These are phyloP conservation scores for Eilema sororculum DNA, from an alignment of 2,888 invertebrate species.

Conservation along the genomic window DNA sequence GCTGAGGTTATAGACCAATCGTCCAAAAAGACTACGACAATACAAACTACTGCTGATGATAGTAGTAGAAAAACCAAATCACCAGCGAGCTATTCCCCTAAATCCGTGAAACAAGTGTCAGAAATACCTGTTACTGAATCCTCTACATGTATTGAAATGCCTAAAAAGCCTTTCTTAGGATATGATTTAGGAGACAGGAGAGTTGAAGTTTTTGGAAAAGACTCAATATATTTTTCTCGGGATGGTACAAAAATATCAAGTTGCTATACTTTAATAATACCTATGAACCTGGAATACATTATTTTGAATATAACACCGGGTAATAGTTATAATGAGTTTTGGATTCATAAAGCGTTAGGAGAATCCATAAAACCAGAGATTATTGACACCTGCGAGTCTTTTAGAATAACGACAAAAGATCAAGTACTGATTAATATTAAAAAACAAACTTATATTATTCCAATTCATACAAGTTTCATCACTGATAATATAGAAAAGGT, in stretches of 20 bases:
- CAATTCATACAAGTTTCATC: constrained; percentile 28
- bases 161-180: constrained; percentile 70
- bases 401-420: constrained; percentile 73
- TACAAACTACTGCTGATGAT: constrained; percentile 56
- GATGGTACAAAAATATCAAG: constrained; percentile 73
- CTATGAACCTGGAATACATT: constrained; percentile 73
- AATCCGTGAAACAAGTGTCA: constrained; percentile 50
- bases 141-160: constrained; percentile 37
- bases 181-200: constrained; percentile 78
- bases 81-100: constrained; percentile 51
- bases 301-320: constrained; percentile 70
- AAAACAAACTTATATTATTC: constrained; percentile 64
- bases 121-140: constrained; percentile 24
- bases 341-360: constrained; percentile 74
- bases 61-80: constrained; percentile 66
- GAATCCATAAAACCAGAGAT: constrained; percentile 57
- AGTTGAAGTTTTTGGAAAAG: constrained; percentile 80
- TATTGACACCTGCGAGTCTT: constrained; percentile 69
- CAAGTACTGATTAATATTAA: constrained; percentile 72
- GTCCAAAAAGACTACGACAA: constrained; percentile 52
- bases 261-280: constrained; percentile 73
- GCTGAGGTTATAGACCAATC: constrained; percentile 37
- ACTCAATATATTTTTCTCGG: constrained; percentile 73
- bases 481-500: neutral
- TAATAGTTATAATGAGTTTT: constrained; percentile 72